Conservation (phyloP, 2,888 invertebrate species). For the Leucania comma region DNA sequence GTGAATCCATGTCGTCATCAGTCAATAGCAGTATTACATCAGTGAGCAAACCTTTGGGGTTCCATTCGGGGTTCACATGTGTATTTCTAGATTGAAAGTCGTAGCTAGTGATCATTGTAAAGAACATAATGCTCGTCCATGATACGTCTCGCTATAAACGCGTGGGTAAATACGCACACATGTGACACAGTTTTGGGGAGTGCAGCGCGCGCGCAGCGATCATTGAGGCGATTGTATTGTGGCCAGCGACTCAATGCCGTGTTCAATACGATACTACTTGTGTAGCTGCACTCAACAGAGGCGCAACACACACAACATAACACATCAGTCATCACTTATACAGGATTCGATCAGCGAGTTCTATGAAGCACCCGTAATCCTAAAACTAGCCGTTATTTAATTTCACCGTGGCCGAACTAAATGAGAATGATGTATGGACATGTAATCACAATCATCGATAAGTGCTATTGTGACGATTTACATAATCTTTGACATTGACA, state of each 20-base stretch:
- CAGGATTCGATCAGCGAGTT: neutral
- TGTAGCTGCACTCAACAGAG: neutral
- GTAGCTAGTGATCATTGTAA: neutral
- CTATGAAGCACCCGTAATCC: neutral
- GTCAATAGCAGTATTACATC: constrained; percentile 18
- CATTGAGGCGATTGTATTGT: constrained; percentile 45
- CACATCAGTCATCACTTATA: neutral
- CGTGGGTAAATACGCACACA: neutral
- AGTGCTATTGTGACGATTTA: constrained; percentile 27
- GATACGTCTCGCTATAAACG: neutral
- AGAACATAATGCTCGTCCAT: neutral
- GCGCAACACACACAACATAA: neutral
- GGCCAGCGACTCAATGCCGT: constrained; percentile 25
- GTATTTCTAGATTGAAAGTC: neutral
- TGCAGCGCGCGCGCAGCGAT: constrained; percentile 12
- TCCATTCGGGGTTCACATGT: constrained; percentile 15
- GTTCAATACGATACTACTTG: constrained; percentile 3
- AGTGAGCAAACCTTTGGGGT: constrained; percentile 7
- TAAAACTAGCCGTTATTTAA: neutral
- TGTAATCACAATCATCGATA: constrained; percentile 8
- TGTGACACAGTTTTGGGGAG: neutral
- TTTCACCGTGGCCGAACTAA: neutral
- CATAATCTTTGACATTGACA: constrained; percentile 32
- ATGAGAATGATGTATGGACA: constrained; percentile 3
- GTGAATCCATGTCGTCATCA: constrained; percentile 7